Percentiles rank a stretch among this genome's conserved stretches.
Conservation (phyloP, 2,797 vertebrate genomes). For the Dromococcyx pavoninus region DNA sequence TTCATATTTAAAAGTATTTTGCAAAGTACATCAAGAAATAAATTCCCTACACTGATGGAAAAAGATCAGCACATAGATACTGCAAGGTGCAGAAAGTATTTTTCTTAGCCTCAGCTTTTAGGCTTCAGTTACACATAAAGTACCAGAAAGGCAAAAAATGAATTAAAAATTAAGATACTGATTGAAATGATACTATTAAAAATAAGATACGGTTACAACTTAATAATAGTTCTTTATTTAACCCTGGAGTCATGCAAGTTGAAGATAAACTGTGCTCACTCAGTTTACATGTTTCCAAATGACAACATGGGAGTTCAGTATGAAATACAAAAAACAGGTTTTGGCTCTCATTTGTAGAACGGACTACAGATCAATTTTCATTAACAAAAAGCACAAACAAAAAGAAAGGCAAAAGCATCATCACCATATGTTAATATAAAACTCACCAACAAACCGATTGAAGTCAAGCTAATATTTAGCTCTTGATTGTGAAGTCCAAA, state of each 20-base stretch:
- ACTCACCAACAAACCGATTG: constrained; percentile 94
- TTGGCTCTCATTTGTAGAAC: background rate
- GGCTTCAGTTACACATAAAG: background rate
- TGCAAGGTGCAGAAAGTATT: background rate
- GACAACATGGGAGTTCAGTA: background rate
- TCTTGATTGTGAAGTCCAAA: constrained; percentile 99
- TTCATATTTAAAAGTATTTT: background rate
- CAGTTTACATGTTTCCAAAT: background rate
- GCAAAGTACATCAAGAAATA: background rate
- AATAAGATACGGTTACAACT: background rate
- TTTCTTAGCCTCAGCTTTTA: background rate
- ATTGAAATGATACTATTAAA: background rate
- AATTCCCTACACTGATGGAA: background rate
- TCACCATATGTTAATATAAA: background rate
- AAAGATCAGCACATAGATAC: background rate
- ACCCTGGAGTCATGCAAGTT: background rate
- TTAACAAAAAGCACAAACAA: background rate
- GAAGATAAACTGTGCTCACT: background rate
- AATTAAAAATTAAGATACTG: background rate
- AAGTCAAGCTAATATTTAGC: constrained; percentile 98
- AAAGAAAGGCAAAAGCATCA: background rate
- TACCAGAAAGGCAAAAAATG: background rate
- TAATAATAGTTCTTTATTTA: background rate
- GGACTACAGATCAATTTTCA: background rate
- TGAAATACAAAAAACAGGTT: background rate